Evolutionary conservation across 1,140 invertebrate species (phyloP).

Genomic region (Caerostris darwini): DNA sequence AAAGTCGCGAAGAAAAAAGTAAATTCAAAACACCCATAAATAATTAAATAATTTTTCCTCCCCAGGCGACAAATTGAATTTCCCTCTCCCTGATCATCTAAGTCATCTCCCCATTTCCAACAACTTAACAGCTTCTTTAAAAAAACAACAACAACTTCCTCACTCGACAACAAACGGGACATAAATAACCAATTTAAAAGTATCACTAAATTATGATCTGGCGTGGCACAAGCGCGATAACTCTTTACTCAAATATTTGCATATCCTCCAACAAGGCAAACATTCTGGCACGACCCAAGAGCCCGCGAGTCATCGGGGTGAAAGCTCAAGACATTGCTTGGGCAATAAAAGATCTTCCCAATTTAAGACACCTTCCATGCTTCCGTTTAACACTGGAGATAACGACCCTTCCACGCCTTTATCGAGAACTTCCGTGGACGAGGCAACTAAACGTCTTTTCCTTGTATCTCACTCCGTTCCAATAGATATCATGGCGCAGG

Average conservation of each 20-base stretch:
- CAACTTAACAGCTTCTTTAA: background rate
- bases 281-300: background rate
- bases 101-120: background rate
- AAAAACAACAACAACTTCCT: background rate
- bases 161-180: background rate
- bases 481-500: background rate
- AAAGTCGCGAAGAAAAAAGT: no score
- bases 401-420: conserved; percentile 19
- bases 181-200: conserved; percentile 33
- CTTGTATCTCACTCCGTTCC: background rate
- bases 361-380: conserved; percentile 47
- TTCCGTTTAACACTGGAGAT: conserved; percentile 30
- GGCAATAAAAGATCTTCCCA: conserved; percentile 35
- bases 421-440: background rate
- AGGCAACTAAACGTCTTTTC: conserved; percentile 22
- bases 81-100: background rate
- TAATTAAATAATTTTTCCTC: no score
- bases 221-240: background rate
- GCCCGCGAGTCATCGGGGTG: background rate
- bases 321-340: background rate
- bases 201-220: conserved; percentile 36
- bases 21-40: no score
- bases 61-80: background rate
- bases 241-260: conserved; percentile 34
- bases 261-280: background rate